A percentile compares a stretch with the other conserved stretches of the same genome.
These are phyloP conservation scores for Pristis pectinata DNA, from an alignment of 2,797 vertebrate species.

Conservation along the genomic window DNA sequence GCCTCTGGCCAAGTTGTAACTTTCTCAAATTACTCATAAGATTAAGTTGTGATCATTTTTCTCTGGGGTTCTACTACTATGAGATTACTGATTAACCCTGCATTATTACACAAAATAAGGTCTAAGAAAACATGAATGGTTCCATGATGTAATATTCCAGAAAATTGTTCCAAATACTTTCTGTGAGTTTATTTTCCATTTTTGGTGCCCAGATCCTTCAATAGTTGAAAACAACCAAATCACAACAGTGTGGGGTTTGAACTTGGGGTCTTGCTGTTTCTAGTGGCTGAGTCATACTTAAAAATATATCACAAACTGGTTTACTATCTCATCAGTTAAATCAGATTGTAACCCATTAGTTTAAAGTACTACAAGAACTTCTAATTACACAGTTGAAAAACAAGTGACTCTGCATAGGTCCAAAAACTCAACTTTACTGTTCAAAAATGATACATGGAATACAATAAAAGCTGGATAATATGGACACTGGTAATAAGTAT, in stretches of 20 bases:
- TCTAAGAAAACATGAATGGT: no score
- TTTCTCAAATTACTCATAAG: no score
- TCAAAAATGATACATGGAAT: slow-evolving; percentile 37
- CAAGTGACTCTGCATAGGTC: not conserved
- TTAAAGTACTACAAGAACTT: not conserved
- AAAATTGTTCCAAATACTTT: no score
- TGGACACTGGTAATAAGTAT: slow-evolving; percentile 8
- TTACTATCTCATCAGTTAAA: not conserved
- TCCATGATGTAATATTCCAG: no score
- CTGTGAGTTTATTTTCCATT: no score
- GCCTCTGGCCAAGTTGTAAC: no score
- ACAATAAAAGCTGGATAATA: slow-evolving; percentile 4
- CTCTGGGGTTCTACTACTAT: no score
- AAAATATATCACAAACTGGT: not conserved
- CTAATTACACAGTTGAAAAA: slow-evolving; percentile 15
- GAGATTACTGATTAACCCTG: no score
- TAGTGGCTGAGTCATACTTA: not conserved
- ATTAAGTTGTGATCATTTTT: no score
- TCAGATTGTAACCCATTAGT: not conserved
- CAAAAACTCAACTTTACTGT: slow-evolving; percentile 36
- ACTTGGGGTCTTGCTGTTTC: not conserved
- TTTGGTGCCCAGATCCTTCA: not conserved
- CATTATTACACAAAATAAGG: no score
- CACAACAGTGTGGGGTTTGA: not conserved
- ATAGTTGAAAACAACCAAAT: not conserved